Conservation (phyloP, 1,140 invertebrate species). For the Sminthurinus signatus region DNA sequence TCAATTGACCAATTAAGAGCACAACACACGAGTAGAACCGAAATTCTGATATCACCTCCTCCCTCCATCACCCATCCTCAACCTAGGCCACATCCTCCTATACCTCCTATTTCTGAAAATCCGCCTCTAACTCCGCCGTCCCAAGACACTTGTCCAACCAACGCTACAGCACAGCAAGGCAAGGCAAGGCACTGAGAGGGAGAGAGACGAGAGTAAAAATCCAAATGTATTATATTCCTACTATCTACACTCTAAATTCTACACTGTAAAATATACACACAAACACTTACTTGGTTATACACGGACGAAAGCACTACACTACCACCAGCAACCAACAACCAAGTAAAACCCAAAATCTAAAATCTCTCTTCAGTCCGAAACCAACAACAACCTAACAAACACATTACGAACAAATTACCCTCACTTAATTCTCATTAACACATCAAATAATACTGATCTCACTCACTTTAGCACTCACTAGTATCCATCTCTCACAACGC, state of each 20-base stretch:
- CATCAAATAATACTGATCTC: slow-evolving; percentile 23
- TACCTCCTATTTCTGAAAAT: not conserved
- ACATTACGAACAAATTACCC: slow-evolving; percentile 27
- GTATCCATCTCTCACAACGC: not conserved
- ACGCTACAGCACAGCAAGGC: no score
- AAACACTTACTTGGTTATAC: not conserved
- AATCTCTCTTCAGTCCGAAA: not conserved
- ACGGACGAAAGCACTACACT: not conserved
- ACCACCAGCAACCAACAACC: not conserved
- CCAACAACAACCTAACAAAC: not conserved
- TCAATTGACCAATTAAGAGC: slow-evolving; percentile 36
- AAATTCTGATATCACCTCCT: not conserved
- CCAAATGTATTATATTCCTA: not conserved
- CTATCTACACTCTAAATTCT: not conserved
- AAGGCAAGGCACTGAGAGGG: no score
- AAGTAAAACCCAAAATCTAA: not conserved
- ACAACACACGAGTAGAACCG: slow-evolving; percentile 16
- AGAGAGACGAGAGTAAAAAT: no score
- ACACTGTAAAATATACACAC: not conserved
- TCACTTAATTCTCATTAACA: slow-evolving; percentile 36
- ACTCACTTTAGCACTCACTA: slow-evolving; percentile 22
- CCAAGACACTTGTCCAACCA: no score
- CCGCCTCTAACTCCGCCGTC: not conserved
- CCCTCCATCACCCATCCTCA: not conserved
- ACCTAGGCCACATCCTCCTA: not conserved